Conservation (phyloP, 2,888 invertebrate genomes). For the Amblyjoppa fuscipennis region DNA sequence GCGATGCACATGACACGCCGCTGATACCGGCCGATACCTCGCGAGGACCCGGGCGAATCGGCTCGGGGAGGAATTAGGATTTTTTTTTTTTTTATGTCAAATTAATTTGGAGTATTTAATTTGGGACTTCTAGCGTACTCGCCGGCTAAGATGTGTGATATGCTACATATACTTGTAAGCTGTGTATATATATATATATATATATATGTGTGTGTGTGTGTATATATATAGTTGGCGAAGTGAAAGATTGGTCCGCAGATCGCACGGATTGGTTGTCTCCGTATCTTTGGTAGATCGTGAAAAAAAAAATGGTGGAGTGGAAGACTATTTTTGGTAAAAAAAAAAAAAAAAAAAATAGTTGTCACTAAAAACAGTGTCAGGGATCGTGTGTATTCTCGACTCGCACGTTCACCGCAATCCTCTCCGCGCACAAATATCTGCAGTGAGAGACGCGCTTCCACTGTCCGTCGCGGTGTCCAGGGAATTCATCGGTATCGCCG, state of each 20-base stretch:
- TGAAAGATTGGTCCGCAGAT: too few relatives aligned
- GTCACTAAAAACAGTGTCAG: not conserved
- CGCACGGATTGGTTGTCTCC: not conserved
- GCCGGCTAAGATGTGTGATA: not conserved
- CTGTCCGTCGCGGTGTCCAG: not conserved
- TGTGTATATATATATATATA: too few relatives aligned
- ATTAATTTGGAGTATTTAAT: not conserved
- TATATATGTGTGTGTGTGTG: too few relatives aligned
- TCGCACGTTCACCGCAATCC: constrained; percentile 59
- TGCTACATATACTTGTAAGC: not conserved
- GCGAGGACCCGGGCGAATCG: not conserved
- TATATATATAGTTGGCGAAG: too few relatives aligned
- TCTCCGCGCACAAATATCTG: constrained; percentile 22
- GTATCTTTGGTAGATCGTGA: constrained; percentile 1
- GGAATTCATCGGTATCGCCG: not conserved
- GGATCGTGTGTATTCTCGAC: constrained; percentile 9
- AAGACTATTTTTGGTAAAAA: not conserved
- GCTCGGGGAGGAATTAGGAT: not conserved
- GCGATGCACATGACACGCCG: not conserved
- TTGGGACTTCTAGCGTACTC: not conserved
- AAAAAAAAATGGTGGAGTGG: not conserved
- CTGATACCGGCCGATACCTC: not conserved
- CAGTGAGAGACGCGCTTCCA: not conserved
- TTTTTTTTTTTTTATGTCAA: not conserved
- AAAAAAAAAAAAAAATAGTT: too few relatives aligned